Percentiles rank a stretch among this genome's conserved stretches.
Conservation (phyloP, 1,140 invertebrate genomes). For the Venturia canescens region DNA sequence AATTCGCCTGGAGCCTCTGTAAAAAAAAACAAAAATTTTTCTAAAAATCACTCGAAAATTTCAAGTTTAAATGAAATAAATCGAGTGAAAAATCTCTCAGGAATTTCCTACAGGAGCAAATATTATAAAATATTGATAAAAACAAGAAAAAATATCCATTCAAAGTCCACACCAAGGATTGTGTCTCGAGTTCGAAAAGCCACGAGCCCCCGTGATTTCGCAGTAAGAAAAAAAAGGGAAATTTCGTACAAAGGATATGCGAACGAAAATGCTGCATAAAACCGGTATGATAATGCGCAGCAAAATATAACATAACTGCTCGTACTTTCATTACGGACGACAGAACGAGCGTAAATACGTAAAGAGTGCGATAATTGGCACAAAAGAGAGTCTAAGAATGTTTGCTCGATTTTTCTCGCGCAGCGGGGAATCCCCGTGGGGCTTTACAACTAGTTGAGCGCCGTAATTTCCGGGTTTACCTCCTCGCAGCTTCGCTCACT, state of each 20-base stretch:
- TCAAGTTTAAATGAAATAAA: not conserved
- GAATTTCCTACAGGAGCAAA: too few relatives aligned
- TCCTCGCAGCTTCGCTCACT: not conserved
- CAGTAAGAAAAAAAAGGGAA: too few relatives aligned
- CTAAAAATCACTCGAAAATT: not conserved
- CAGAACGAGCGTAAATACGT: slow-evolving; percentile 32
- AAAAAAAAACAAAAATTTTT: slow-evolving; percentile 56
- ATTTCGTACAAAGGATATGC: too few relatives aligned
- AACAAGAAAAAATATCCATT: too few relatives aligned
- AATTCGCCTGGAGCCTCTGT: slow-evolving; percentile 75
- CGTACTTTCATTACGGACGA: not conserved
- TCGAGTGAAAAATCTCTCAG: too few relatives aligned
- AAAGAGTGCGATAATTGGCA: slow-evolving; percentile 47
- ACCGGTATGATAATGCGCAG: not conserved
- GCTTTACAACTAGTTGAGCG: slow-evolving; percentile 57
- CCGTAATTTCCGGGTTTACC: slow-evolving; percentile 5
- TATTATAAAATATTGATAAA: too few relatives aligned
- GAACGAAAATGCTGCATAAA: not conserved
- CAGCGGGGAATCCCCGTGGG: slow-evolving; percentile 54
- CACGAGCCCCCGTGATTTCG: too few relatives aligned
- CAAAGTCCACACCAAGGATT: too few relatives aligned
- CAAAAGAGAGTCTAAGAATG: slow-evolving; percentile 47
- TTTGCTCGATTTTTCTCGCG: slow-evolving; percentile 55
- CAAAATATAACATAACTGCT: not conserved
- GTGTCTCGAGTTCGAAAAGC: too few relatives aligned